Evolutionary conservation across 2,797 vertebrate species (phyloP).

Genomic region (Falco biarmicus): DNA sequence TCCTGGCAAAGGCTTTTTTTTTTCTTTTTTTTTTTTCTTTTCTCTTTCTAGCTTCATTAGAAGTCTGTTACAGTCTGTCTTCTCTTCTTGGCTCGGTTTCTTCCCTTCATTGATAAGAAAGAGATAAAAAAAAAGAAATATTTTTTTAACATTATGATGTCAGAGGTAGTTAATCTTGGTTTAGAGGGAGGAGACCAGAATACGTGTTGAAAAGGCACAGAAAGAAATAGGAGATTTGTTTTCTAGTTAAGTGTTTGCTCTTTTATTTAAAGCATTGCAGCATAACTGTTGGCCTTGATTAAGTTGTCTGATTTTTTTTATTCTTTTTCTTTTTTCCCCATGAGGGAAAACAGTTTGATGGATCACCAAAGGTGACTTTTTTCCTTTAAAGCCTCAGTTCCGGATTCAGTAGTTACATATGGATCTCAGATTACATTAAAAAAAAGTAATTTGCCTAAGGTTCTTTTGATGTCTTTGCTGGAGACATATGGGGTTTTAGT

Average conservation of each 20-base stretch:
- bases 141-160: not conserved
- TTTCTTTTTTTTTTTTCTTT: not conserved
- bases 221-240: not conserved
- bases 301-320: not conserved
- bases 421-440: not conserved
- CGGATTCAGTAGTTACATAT: not conserved
- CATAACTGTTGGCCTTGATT: not conserved
- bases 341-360: not conserved
- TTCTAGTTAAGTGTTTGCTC: not conserved
- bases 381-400: not conserved
- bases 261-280: not conserved
- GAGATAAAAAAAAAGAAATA: no score
- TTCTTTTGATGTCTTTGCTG: not conserved
- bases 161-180: not conserved
- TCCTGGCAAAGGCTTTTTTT: not conserved
- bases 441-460: not conserved
- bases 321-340: not conserved
- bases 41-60: not conserved
- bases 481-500: not conserved
- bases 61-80: not conserved
- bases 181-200: not conserved
- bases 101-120: not conserved
- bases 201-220: not conserved
- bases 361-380: not conserved
- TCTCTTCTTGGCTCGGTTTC: not conserved